Evolutionary conservation across 1,140 invertebrate genomes (phyloP).

Genomic region (Philaenus spumarius): DNA sequence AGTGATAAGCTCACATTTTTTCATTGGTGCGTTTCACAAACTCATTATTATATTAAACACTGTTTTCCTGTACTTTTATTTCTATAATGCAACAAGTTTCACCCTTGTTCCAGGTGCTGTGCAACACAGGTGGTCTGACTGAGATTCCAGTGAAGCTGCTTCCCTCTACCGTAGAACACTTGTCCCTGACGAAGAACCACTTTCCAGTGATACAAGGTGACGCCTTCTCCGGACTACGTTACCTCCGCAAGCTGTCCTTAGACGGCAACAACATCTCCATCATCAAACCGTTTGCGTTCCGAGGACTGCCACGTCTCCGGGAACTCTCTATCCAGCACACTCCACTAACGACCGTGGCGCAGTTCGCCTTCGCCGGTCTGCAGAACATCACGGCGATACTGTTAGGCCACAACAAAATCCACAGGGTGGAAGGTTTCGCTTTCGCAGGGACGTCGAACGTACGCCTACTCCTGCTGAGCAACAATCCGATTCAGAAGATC

Average conservation of each 20-base stretch:
- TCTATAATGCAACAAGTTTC: slow-evolving; percentile 11
- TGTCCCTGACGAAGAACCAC: slow-evolving; percentile 73
- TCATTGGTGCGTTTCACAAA: slow-evolving; percentile 11
- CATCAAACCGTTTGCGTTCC: slow-evolving; percentile 75
- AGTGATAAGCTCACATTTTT: slow-evolving; percentile 19
- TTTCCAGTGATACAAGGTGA: slow-evolving; percentile 68
- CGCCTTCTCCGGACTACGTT: slow-evolving; percentile 63
- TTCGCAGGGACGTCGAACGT: slow-evolving; percentile 78
- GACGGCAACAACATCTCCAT: slow-evolving; percentile 73
- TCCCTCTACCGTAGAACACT: slow-evolving; percentile 65
- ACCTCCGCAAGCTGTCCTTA: slow-evolving; percentile 62
- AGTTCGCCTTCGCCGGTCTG: slow-evolving; percentile 72
- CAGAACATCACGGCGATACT: slow-evolving; percentile 71
- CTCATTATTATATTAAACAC: slow-evolving; percentile 6
- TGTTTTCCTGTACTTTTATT: not conserved
- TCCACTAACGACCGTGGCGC: slow-evolving; percentile 62
- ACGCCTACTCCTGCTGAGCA: slow-evolving; percentile 60
- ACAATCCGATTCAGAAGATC: slow-evolving; percentile 68
- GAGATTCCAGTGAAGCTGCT: slow-evolving; percentile 66
- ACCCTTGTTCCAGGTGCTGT: slow-evolving; percentile 59
- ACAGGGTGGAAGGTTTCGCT: slow-evolving; percentile 66
- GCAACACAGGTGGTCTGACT: slow-evolving; percentile 70
- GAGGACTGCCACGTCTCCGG: slow-evolving; percentile 62
- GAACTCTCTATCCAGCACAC: slow-evolving; percentile 77
- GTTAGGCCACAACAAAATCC: slow-evolving; percentile 69